These are phyloP conservation scores for Fulica atra DNA, from an alignment of 2,113 vertebrate genomes.

Conservation along the genomic window DNA sequence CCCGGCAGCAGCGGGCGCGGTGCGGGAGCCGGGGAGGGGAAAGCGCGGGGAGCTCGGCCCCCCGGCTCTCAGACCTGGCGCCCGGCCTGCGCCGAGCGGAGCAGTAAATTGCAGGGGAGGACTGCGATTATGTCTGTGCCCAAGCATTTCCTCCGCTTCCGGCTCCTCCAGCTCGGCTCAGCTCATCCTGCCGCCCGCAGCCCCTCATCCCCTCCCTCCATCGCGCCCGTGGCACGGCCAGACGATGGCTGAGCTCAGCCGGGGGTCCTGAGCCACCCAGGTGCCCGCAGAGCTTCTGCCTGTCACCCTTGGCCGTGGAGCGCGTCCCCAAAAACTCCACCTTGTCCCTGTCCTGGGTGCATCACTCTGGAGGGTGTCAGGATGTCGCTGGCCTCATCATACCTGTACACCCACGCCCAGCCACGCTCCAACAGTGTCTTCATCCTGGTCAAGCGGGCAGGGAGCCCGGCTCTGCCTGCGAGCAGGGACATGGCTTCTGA, in stretches of 20 bases:
- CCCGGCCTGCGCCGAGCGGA: slow-evolving; percentile 25
- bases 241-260: background rate
- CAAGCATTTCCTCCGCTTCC: background rate
- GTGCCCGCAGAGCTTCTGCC: no score
- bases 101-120: slow-evolving; percentile 5
- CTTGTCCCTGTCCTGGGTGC: background rate
- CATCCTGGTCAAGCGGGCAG: rapidly evolving
- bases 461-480: background rate
- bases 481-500: background rate
- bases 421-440: rapidly evolving
- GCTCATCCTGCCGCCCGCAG: background rate
- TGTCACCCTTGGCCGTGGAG: background rate
- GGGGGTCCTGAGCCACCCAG: rapidly evolving
- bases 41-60: background rate
- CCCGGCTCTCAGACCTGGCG: background rate
- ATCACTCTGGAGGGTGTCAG: rapidly evolving
- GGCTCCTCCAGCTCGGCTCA: background rate
- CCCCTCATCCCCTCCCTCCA: background rate
- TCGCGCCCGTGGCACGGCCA: background rate
- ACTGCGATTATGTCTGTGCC: slow-evolving; percentile 15
- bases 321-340: background rate
- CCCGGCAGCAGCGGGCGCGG: background rate
- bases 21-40: background rate
- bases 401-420: rapidly evolving
- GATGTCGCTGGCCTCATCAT: background rate